Evolutionary conservation across 2,797 vertebrate species (phyloP).

Genomic region (Garrulus glandarius): DNA sequence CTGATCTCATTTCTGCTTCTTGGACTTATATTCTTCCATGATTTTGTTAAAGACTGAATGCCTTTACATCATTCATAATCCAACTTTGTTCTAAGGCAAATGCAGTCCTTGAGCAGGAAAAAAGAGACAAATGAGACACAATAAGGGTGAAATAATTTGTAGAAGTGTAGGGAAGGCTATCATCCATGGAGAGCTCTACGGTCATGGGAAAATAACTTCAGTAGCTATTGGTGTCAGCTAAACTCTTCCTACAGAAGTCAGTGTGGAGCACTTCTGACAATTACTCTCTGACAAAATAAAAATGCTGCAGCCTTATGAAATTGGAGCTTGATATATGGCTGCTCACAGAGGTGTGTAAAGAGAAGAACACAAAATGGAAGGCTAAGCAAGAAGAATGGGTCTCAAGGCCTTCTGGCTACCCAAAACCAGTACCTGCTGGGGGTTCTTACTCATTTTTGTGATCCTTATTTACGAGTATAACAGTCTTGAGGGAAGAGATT

Average conservation of each 20-base stretch:
- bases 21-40: not conserved
- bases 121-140: not conserved
- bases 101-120: not conserved
- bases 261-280: not conserved
- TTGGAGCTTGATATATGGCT: not conserved
- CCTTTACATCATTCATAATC: not conserved
- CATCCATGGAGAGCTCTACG: not conserved
- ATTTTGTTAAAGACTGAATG: not conserved
- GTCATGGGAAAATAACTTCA: not conserved
- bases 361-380: not conserved
- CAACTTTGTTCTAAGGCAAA: not conserved
- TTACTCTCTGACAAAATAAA: not conserved
- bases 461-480: not conserved
- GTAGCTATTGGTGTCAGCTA: not conserved
- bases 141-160: not conserved
- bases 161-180: not conserved
- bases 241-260: not conserved
- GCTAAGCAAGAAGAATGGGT: not conserved
- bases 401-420: not conserved
- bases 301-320: not conserved
- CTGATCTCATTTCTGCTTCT: not conserved
- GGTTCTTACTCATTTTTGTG: not conserved
- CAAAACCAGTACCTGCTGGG: not conserved
- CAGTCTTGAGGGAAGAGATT: not conserved
- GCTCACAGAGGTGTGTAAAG: not conserved